Evolutionary conservation across 1,140 invertebrate species (phyloP).

Genomic region (Drosophila ananassae): DNA sequence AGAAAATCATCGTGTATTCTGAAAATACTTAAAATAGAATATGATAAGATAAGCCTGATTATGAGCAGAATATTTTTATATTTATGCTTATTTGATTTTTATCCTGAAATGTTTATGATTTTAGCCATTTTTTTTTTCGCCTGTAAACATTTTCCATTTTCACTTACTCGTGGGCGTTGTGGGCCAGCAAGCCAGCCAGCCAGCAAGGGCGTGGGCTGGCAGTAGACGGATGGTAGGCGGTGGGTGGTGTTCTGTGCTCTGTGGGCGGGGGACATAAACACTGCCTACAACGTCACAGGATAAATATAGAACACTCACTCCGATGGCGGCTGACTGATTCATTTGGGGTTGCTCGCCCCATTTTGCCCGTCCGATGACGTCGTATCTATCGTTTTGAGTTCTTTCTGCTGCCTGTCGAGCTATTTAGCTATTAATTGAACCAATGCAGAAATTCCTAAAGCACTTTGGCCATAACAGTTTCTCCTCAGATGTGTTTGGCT

Average conservation of each 20-base stretch:
- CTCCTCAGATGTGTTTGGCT: background rate
- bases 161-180: constrained; percentile 20
- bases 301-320: constrained; percentile 49
- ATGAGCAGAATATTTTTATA: no score
- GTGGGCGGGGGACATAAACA: constrained; percentile 28
- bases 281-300: constrained; percentile 49
- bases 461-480: constrained; percentile 31
- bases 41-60: background rate
- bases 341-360: constrained; percentile 26
- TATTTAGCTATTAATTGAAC: constrained; percentile 52
- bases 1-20: background rate
- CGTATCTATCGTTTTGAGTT: background rate
- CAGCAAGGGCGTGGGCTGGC: constrained; percentile 8
- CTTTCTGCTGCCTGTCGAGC: constrained; percentile 6
- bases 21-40: no score
- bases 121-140: background rate
- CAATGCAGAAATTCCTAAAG: constrained; percentile 50
- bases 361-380: constrained; percentile 38
- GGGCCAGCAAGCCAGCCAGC: no score
- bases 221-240: constrained; percentile 1
- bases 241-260: background rate
- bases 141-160: constrained; percentile 30
- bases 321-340: constrained; percentile 12
- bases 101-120: background rate
- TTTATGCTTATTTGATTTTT: background rate